These are phyloP conservation scores for Drosophila siamana DNA, from an alignment of 2,888 invertebrate species.

Conservation along the genomic window DNA sequence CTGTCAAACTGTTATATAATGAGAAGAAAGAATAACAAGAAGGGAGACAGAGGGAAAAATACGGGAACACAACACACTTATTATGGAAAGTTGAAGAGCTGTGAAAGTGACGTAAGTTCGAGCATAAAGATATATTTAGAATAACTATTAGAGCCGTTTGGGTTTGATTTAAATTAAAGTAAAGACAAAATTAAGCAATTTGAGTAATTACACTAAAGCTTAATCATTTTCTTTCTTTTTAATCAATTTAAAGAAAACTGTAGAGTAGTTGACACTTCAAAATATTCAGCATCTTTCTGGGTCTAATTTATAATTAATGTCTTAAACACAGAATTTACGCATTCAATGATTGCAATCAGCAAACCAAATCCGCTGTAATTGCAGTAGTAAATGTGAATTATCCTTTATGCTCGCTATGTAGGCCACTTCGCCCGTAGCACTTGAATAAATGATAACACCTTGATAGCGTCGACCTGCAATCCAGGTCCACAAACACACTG, in stretches of 20 bases:
- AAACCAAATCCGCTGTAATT: background rate
- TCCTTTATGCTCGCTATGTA: background rate
- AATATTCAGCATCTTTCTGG: too few species aligned
- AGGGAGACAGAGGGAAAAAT: background rate
- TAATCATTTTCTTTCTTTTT: too few species aligned
- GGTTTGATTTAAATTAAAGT: too few species aligned
- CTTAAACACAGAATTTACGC: too few species aligned
- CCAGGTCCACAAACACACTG: background rate
- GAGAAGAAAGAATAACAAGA: background rate
- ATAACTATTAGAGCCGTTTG: background rate
- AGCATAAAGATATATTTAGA: background rate
- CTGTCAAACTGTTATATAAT: conserved; percentile 22
- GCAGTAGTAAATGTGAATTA: background rate
- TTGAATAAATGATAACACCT: conserved; percentile 13
- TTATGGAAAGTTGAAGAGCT: background rate
- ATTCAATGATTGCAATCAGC: too few species aligned
- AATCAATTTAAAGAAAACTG: too few species aligned
- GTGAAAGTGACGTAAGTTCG: background rate
- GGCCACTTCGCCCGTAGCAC: background rate
- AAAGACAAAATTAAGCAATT: too few species aligned
- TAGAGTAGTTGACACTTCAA: too few species aligned
- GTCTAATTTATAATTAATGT: too few species aligned
- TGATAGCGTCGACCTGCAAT: background rate
- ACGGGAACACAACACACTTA: background rate
- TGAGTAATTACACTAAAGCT: too few species aligned